Evolutionary conservation across 2,888 invertebrate species (phyloP).

Genomic region (Bibio marci): DNA sequence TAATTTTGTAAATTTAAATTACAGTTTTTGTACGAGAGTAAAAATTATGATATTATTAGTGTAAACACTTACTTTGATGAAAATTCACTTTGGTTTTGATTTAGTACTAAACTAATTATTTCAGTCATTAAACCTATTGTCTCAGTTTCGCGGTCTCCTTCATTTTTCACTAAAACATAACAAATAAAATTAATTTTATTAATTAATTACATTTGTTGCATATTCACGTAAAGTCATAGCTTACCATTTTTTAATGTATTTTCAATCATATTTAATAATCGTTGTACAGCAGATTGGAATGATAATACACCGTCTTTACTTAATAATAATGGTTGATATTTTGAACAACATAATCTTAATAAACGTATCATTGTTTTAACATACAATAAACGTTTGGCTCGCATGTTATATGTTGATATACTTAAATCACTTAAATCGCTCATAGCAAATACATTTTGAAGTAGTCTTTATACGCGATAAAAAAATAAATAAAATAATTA

Average conservation of each 20-base stretch:
- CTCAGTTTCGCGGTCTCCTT: constrained; percentile 20
- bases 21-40: not conserved
- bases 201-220: not conserved
- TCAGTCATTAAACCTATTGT: constrained; percentile 24
- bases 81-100: constrained; percentile 16
- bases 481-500: constrained; percentile 7
- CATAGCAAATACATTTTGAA: constrained; percentile 7
- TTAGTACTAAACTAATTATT: constrained; percentile 22
- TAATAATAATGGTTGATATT: constrained; percentile 21
- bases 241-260: constrained; percentile 2
- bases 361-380: constrained; percentile 22
- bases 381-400: constrained; percentile 25
- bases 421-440: constrained; percentile 28
- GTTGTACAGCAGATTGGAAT: constrained; percentile 18
- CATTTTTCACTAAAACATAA: not conserved
- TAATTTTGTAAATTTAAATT: not conserved
- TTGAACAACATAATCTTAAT: constrained; percentile 21
- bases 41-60: not conserved
- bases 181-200: not conserved
- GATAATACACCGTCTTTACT: constrained; percentile 22
- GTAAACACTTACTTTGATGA: constrained; percentile 24
- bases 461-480: constrained; percentile 5
- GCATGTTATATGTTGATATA: constrained; percentile 20
- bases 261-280: constrained; percentile 13
- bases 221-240: not conserved